Evolutionary conservation across 2,888 invertebrate genomes (phyloP).

Genomic region (Spialia ferax): DNA sequence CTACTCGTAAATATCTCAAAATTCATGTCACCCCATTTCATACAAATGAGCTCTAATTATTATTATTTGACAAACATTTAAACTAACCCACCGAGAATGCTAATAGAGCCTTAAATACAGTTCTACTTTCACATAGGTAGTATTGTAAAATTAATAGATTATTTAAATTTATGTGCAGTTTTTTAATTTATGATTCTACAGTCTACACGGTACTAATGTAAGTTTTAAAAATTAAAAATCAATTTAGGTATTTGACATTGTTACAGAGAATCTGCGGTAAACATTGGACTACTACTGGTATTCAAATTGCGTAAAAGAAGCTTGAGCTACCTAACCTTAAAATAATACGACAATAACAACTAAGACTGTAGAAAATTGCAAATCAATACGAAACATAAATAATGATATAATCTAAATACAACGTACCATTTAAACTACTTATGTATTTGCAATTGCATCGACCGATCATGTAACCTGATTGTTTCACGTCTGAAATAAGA

Average conservation of each 20-base stretch:
- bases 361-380: not conserved
- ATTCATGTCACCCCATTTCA: constrained; percentile 24
- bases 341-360: not conserved
- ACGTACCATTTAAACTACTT: constrained; percentile 4
- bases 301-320: no score
- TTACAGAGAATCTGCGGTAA: not conserved
- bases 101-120: constrained; percentile 20
- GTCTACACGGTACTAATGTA: not conserved
- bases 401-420: not conserved
- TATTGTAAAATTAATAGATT: constrained; percentile 15
- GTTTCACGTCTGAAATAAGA: constrained; percentile 18
- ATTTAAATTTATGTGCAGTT: constrained; percentile 14
- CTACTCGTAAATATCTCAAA: not conserved
- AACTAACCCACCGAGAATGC: constrained; percentile 23
- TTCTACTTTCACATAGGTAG: constrained; percentile 27
- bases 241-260: not conserved
- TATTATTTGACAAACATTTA: constrained; percentile 27
- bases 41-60: constrained; percentile 15
- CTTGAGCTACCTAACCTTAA: not conserved
- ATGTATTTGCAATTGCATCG: constrained; percentile 20
- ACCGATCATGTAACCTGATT: constrained; percentile 22
- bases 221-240: no score
- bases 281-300: not conserved
- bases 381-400: not conserved
- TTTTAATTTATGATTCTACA: constrained; percentile 4